Conservation (phyloP, 2,113 vertebrate species). For the Chionis minor region DNA sequence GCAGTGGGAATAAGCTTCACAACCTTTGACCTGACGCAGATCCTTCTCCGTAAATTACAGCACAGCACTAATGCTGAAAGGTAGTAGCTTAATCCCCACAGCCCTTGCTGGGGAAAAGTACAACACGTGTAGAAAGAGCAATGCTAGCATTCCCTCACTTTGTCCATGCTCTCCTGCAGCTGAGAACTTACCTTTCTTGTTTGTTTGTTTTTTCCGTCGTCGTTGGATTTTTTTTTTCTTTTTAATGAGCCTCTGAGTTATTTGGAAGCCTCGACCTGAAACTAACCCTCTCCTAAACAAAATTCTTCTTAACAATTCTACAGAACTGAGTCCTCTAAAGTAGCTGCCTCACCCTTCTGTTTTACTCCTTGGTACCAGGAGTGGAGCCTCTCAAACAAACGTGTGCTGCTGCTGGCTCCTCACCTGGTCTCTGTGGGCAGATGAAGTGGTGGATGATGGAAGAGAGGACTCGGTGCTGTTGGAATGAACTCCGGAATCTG, state of each 20-base stretch:
- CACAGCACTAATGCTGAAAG: constrained; percentile 58
- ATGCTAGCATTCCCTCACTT: neutral
- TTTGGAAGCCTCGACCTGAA: neutral
- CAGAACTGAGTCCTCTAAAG: neutral
- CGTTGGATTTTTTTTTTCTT: neutral
- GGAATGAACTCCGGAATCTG: neutral
- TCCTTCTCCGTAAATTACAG: constrained; percentile 86
- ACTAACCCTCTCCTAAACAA: neutral
- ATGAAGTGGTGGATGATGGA: neutral
- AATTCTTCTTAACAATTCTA: neutral
- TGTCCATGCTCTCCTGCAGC: neutral
- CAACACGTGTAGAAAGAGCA: neutral
- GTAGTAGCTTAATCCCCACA: constrained; percentile 14
- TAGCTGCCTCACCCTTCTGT: neutral
- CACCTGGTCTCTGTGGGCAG: neutral
- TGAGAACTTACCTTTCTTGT: neutral
- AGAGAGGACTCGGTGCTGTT: neutral
- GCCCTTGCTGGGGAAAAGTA: neutral
- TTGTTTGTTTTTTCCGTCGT: neutral
- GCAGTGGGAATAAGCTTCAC: constrained; percentile 98
- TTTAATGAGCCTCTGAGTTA: neutral
- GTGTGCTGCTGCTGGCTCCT: constrained; percentile 30
- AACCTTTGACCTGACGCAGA: constrained; percentile 95
- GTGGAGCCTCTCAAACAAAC: neutral
- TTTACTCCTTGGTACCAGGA: neutral